Percentiles rank a stretch among this genome's conserved stretches.
phyloP scores from a whole-genome alignment of 2,888 invertebrate species.

The Epistrophe eligans region DNA sequence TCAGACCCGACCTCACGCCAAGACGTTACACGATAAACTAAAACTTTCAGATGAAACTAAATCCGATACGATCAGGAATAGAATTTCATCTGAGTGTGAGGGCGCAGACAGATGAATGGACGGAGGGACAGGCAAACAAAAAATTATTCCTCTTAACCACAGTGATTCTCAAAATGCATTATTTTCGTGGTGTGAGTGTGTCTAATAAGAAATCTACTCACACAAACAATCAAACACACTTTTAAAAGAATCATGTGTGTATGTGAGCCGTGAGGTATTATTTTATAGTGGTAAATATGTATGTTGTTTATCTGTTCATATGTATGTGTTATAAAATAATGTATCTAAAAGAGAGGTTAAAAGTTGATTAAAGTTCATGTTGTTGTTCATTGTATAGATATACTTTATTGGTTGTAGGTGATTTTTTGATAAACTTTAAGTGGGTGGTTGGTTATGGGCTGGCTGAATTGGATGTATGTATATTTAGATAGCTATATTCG shows the following conservation, averaged over 20 bases:
- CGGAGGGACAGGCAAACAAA: conserved; percentile 46
- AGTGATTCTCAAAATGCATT: conserved; percentile 53
- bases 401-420: conserved; percentile 59
- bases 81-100: conserved; percentile 77
- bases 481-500: neutral
- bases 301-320: neutral
- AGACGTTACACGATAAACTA: conserved; percentile 80
- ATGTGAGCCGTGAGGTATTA: neutral
- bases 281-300: conserved; percentile 18
- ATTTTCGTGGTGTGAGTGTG: conserved; percentile 24
- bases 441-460: conserved; percentile 22
- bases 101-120: conserved; percentile 74
- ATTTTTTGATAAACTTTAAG: conserved; percentile 20
- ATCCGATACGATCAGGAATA: conserved; percentile 79
- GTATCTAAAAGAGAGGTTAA: conserved; percentile 45
- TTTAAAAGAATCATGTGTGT: neutral
- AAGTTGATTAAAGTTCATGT: conserved; percentile 60
- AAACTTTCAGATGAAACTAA: conserved; percentile 78
- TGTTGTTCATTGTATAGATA: neutral
- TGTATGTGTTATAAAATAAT: conserved; percentile 9
- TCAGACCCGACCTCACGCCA: conserved; percentile 78
- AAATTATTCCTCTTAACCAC: conserved; percentile 13
- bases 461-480: neutral
- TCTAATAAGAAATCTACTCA: conserved; percentile 63
- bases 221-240: neutral